Evolutionary conservation across 2,113 vertebrate species (phyloP), one percentile per base, ranked within the genome.

Genomic region (Pongo abelii): DNA sequence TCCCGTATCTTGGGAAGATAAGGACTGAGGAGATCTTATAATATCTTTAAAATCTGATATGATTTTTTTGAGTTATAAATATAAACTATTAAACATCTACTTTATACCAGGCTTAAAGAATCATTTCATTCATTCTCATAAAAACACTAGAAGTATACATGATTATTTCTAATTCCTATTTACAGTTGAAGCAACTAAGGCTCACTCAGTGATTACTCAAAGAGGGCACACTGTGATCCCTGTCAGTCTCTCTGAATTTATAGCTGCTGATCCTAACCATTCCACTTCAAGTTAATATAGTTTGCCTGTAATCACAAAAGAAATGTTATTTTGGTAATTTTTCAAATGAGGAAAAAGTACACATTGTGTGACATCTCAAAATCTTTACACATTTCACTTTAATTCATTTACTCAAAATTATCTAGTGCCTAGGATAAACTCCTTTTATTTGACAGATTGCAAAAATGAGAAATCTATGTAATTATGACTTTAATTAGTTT

Each of bases 391-490:
- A 64, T 89, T 84, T 78, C 11, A 80, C 43, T 84, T 72, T 32
- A 43, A 84, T 74, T 89, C 27, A 87, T 84, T 86, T 59, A 90
- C n/a, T 94, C 46, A 84, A 61, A 61, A 40, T 92, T 46, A 80
- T 70, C n/a, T 67, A 75, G 77, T 75, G 1, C 2, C 74, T 59
- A 50, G 27, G 52, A 48, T 48, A 43, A 57, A 75, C 22, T 20
- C 89, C 67, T 90, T 35, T 88, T 81, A 55, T 22, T 86, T 78
- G 61, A 88, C 6, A 91, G 30, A 87, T 52, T 22, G 30, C 38
- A 67, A 80, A 89, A 70, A 13, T 57, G 9, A 80, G 9, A 46
- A 50, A 32, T 2, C 35, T 88, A 6, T 52, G 14, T 20, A n/a
- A 40, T 74, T 74, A 38, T n/a, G 35, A 13, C 74, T 88, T n/a